phyloP scores from a whole-genome alignment of 2,797 vertebrate genomes.

The Garrulus glandarius region DNA sequence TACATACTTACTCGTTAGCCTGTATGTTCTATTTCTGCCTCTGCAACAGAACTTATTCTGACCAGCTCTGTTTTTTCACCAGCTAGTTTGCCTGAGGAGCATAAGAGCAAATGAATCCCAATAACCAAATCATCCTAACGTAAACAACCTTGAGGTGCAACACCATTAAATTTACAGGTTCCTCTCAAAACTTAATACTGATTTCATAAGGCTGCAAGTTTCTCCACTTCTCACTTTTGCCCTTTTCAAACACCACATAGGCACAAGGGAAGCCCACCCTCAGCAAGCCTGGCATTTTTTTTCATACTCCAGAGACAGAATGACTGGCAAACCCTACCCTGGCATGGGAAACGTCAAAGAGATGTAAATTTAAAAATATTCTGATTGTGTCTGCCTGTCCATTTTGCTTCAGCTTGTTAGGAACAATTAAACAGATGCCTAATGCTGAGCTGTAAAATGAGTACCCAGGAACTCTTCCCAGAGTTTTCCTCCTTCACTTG shows the following conservation, averaged over 20 bases:
- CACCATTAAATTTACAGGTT: not conserved
- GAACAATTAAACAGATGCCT: conserved; percentile 50
- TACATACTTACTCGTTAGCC: fast-evolving
- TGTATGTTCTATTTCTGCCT: not conserved
- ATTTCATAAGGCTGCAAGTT: not conserved
- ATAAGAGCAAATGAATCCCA: not conserved
- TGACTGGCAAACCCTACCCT: not conserved
- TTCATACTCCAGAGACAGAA: not conserved
- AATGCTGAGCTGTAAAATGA: conserved; percentile 26
- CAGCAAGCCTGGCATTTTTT: not conserved
- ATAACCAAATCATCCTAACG: not conserved
- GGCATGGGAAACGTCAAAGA: not conserved
- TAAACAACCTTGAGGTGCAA: not conserved
- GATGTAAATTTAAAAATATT: conserved; percentile 19
- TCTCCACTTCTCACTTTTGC: not conserved
- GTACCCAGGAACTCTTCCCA: conserved; percentile 15
- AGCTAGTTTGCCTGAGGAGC: not conserved
- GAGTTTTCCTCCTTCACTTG: not conserved
- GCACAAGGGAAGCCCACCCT: not conserved
- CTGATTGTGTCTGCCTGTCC: not conserved
- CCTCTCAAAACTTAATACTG: not conserved
- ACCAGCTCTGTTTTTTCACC: not conserved
- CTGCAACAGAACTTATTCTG: not conserved
- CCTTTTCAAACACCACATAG: not conserved
- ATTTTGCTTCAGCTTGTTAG: conserved; percentile 40